A percentile compares a stretch with the other conserved stretches of the same genome.
phyloP scores from a whole-genome alignment of 2,113 vertebrate species.

The Pristiophorus japonicus region DNA sequence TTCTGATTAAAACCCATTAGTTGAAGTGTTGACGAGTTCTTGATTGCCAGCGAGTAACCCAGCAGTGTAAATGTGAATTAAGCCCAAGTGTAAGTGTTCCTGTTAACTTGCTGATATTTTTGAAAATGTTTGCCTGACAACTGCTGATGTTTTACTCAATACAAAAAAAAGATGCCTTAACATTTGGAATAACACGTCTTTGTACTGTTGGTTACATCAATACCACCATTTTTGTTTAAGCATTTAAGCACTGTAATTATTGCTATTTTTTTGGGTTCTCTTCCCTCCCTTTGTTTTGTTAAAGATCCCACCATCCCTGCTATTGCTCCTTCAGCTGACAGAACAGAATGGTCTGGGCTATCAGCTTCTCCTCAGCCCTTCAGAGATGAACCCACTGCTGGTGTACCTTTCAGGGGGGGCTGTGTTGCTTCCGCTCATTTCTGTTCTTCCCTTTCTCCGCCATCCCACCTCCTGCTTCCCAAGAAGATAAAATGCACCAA shows the following conservation, averaged over 20 bases:
- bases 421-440: neutral
- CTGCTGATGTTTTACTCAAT: slow-evolving; percentile 29
- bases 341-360: neutral
- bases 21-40: slow-evolving; percentile 61
- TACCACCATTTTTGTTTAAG: slow-evolving; percentile 27
- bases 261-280: neutral
- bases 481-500: neutral
- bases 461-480: too few relatives aligned
- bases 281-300: neutral
- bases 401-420: neutral
- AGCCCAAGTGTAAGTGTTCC: slow-evolving; percentile 33
- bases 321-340: neutral
- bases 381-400: neutral
- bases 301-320: slow-evolving; percentile 6
- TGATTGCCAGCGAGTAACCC: slow-evolving; percentile 67
- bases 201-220: neutral
- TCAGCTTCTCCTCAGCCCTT: slow-evolving; percentile 1
- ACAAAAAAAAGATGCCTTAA: slow-evolving; percentile 31
- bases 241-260: slow-evolving; percentile 24
- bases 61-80: slow-evolving; percentile 38
- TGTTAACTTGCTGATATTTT: slow-evolving; percentile 33
- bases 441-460: neutral
- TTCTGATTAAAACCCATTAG: slow-evolving; percentile 72
- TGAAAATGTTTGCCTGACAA: slow-evolving; percentile 33
- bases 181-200: slow-evolving; percentile 10